These are phyloP conservation scores for Machaerirhynchus nigripectus DNA, from an alignment of 2,113 vertebrate genomes.

Conservation along the genomic window DNA sequence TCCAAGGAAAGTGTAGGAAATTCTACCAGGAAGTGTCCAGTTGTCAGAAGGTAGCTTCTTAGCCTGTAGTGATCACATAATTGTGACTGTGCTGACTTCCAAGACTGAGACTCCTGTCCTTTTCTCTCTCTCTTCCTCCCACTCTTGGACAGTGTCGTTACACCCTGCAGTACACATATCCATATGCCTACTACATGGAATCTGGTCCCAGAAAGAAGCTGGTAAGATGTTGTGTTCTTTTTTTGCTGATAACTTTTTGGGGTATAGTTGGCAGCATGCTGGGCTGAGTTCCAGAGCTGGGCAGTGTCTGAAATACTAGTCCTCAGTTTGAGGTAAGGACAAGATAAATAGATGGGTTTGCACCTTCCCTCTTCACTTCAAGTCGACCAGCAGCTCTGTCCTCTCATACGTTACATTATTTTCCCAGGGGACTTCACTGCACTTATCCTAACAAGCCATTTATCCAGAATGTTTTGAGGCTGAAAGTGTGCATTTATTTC, in stretches of 20 bases:
- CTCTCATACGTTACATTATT: not conserved
- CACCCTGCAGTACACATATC: constrained; percentile 98
- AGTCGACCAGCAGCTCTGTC: not conserved
- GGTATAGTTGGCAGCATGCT: not conserved
- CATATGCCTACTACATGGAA: constrained; percentile 99
- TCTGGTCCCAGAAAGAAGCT: constrained; percentile 96
- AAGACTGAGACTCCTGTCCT: not conserved
- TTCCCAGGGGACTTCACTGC: not conserved
- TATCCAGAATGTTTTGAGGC: constrained; percentile 13
- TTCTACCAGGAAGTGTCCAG: not conserved
- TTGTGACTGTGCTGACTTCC: not conserved
- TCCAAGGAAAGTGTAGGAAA: not conserved
- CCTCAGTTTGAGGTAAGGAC: not conserved
- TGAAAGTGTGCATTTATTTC: not conserved
- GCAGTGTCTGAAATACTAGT: not conserved
- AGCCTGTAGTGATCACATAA: not conserved
- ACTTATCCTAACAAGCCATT: constrained; percentile 8
- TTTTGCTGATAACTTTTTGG: not conserved
- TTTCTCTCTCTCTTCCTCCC: constrained; percentile 2
- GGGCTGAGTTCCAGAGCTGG: not conserved
- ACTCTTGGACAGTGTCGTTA: constrained; percentile 87
- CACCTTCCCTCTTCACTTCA: not conserved
- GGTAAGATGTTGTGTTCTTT: constrained; percentile 76
- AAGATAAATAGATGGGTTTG: not conserved
- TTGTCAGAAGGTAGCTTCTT: not conserved